A percentile compares a stretch with the other conserved stretches of the same genome.
phyloP scores from a whole-genome alignment of 2,888 invertebrate genomes.

The Drosophila multiciliata region DNA sequence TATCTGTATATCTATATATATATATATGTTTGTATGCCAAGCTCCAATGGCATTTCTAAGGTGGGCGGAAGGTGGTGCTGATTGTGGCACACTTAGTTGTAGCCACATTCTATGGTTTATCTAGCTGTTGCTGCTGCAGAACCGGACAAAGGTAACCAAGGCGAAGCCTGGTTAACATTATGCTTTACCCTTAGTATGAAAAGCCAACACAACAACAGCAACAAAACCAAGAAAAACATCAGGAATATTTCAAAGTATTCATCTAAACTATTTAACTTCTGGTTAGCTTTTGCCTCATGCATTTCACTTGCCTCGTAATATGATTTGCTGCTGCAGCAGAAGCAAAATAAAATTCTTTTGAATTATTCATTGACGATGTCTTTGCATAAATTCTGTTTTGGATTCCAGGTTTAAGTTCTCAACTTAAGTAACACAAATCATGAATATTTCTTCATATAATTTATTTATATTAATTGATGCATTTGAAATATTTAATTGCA shows the following conservation, averaged over 20 bases:
- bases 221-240: not conserved
- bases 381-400: slow-evolving; percentile 7
- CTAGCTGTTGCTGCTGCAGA: slow-evolving; percentile 9
- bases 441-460: not conserved
- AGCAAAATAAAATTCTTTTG: slow-evolving; percentile 14
- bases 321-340: slow-evolving; percentile 10
- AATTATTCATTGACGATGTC: slow-evolving; percentile 32
- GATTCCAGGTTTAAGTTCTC: not conserved
- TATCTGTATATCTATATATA: not conserved
- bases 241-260: slow-evolving; percentile 10
- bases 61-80: not conserved
- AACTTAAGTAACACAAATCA: slow-evolving; percentile 1
- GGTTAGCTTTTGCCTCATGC: not conserved
- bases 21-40: slow-evolving; percentile 23
- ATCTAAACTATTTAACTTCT: slow-evolving; percentile 6
- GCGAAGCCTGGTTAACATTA: slow-evolving; percentile 31
- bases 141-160: slow-evolving; percentile 73
- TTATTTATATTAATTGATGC: not conserved
- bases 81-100: not conserved
- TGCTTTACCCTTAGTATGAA: not conserved
- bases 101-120: slow-evolving; percentile 17
- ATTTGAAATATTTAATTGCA: not conserved
- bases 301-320: not conserved
- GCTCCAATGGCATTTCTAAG: slow-evolving; percentile 41
- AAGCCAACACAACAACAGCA: not conserved